Evolutionary conservation across 2,797 vertebrate species (phyloP).

Genomic region (Meda fulgida): DNA sequence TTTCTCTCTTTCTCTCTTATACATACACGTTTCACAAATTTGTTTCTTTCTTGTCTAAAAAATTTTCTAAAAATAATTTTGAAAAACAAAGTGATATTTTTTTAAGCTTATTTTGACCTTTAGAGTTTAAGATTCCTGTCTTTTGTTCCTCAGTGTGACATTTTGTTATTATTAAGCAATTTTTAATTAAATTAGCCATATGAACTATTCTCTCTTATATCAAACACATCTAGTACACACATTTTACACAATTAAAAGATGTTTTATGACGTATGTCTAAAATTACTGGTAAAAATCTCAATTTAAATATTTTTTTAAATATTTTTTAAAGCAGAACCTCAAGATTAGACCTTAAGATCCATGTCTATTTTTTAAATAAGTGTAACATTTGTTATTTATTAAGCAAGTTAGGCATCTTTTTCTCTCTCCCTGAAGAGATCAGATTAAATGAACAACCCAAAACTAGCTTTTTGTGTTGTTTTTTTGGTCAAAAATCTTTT

Average conservation of each 20-base stretch:
- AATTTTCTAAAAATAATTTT: neutral
- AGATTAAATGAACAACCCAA: neutral
- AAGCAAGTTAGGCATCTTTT: neutral
- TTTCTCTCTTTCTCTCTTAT: slow-evolving; percentile 67
- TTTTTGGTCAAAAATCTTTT: slow-evolving; percentile 56
- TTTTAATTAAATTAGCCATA: neutral
- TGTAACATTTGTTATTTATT: neutral
- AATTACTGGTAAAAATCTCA: neutral
- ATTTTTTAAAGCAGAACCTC: neutral
- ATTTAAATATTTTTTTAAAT: too few species aligned
- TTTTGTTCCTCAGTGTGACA: neutral
- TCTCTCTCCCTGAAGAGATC: slow-evolving; percentile 9
- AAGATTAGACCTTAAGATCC: neutral
- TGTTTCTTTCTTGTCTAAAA: neutral
- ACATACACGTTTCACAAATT: neutral
- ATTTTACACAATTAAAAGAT: neutral
- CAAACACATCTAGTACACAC: neutral
- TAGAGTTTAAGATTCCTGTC: neutral
- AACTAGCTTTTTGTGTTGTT: slow-evolving; percentile 52
- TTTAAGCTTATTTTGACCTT: neutral
- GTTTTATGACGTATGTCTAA: neutral
- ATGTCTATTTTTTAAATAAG: slow-evolving; percentile 52
- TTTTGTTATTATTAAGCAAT: neutral
- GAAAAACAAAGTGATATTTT: neutral
- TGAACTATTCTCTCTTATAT: neutral